Evolutionary conservation across 2,888 invertebrate genomes (phyloP).

Genomic region (Oscheius sp.): DNA sequence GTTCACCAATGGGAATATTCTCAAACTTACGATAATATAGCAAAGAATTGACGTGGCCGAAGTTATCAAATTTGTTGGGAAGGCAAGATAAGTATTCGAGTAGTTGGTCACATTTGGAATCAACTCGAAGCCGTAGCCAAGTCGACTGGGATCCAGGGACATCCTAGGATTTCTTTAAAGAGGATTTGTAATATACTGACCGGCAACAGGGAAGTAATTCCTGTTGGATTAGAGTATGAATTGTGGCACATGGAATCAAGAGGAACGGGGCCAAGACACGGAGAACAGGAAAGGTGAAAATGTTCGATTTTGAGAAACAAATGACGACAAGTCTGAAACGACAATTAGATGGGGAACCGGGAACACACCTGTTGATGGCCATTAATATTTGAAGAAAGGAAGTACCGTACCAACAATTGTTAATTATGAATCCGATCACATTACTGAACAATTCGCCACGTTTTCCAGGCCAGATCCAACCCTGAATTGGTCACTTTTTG

Average conservation of each 20-base stretch:
- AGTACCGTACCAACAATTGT: conserved; percentile 31
- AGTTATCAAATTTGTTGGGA: conserved; percentile 26
- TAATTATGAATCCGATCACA: conserved; percentile 23
- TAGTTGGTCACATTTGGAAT: conserved; percentile 29
- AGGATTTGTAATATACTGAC: not conserved
- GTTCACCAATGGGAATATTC: not conserved
- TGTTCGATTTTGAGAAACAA: conserved; percentile 29
- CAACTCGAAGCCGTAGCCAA: conserved; percentile 16
- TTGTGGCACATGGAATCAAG: conserved; percentile 22
- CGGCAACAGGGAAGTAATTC: conserved; percentile 30
- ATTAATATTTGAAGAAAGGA: conserved; percentile 25
- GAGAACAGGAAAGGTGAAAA: conserved; percentile 23
- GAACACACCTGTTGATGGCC: conserved; percentile 20
- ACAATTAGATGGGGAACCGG: not conserved
- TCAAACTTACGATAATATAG: not conserved
- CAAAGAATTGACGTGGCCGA: conserved; percentile 21
- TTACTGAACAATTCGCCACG: conserved; percentile 27
- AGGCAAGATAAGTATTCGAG: conserved; percentile 26
- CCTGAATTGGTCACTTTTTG: not conserved
- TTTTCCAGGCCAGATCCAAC: conserved; percentile 26
- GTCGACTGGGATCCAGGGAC: conserved; percentile 18
- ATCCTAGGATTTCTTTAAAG: conserved; percentile 6
- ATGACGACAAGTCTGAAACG: conserved; percentile 15
- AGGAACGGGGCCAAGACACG: conserved; percentile 21
- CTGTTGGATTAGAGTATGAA: conserved; percentile 27